These are phyloP conservation scores for Guaruba guarouba DNA, from an alignment of 2,113 vertebrate genomes.

Conservation along the genomic window DNA sequence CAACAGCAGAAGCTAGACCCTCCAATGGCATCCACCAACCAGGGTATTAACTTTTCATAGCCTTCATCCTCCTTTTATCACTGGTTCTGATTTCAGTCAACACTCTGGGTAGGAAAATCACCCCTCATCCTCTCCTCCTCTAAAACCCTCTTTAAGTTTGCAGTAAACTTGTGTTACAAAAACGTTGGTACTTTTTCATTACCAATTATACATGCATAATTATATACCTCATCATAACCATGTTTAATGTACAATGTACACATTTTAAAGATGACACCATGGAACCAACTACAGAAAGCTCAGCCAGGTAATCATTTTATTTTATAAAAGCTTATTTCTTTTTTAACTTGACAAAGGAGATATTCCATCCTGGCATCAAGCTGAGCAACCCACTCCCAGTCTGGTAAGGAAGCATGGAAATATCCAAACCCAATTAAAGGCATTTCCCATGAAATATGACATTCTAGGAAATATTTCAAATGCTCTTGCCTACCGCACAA, in stretches of 20 bases:
- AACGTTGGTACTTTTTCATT: not conserved
- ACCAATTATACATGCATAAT: not conserved
- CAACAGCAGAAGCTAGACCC: not conserved
- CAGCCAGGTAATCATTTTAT: not conserved
- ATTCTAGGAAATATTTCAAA: not conserved
- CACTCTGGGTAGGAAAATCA: not conserved
- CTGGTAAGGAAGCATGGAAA: not conserved
- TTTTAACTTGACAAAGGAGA: not conserved
- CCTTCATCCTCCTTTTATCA: not conserved
- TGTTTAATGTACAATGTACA: not conserved
- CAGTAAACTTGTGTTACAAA: not conserved
- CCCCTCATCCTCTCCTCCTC: not conserved
- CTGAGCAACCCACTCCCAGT: not conserved
- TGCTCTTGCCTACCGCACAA: not conserved
- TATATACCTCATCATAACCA: not conserved
- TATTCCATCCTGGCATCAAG: not conserved
- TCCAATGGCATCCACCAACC: rapidly evolving
- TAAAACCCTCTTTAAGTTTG: not conserved
- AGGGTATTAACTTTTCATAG: not conserved
- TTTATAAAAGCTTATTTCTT: not conserved
- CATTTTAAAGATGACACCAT: not conserved
- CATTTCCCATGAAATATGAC: not conserved
- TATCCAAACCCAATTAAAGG: not conserved
- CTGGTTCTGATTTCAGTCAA: not conserved
- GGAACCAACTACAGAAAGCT: not conserved